phyloP scores from a whole-genome alignment of 2,797 vertebrate genomes.

The Antrozous pallidus region DNA sequence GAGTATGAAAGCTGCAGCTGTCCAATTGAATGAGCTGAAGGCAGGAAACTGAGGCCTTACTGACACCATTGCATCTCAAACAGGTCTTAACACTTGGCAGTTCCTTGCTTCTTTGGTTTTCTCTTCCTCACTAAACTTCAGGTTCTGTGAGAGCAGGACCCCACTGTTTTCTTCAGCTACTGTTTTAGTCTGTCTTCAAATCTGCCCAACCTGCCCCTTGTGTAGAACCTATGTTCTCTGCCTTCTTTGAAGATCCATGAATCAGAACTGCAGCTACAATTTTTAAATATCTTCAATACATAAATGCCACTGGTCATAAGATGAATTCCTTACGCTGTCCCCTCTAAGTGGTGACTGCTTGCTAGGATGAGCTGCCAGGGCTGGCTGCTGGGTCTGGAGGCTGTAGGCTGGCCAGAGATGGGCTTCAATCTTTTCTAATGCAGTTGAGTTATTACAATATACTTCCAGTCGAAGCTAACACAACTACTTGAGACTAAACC shows the following conservation, averaged over 20 bases:
- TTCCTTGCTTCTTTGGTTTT: slow-evolving; percentile 14
- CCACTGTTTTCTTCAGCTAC: neutral
- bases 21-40: slow-evolving; percentile 89
- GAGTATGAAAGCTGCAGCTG: slow-evolving; percentile 84
- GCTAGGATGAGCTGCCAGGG: neutral
- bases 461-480: neutral
- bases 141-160: neutral
- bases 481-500: neutral
- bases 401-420: neutral
- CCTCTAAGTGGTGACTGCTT: neutral
- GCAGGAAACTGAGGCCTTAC: slow-evolving; percentile 91
- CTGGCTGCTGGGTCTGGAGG: neutral
- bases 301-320: neutral
- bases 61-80: slow-evolving; percentile 91
- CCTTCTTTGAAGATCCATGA: slow-evolving; percentile 3
- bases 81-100: neutral
- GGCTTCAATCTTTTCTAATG: neutral
- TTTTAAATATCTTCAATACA: slow-evolving; percentile 26
- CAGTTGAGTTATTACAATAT: neutral
- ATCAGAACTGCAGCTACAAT: slow-evolving; percentile 25
- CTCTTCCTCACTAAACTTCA: slow-evolving; percentile 29
- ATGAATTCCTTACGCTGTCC: neutral
- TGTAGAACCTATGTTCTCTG: slow-evolving; percentile 10
- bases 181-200: slow-evolving; percentile 21
- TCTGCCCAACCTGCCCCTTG: neutral